Percentiles rank a stretch among this genome's conserved stretches.
phyloP scores from a whole-genome alignment of 2,888 invertebrate genomes.

The Onthophagus sagittarius region DNA sequence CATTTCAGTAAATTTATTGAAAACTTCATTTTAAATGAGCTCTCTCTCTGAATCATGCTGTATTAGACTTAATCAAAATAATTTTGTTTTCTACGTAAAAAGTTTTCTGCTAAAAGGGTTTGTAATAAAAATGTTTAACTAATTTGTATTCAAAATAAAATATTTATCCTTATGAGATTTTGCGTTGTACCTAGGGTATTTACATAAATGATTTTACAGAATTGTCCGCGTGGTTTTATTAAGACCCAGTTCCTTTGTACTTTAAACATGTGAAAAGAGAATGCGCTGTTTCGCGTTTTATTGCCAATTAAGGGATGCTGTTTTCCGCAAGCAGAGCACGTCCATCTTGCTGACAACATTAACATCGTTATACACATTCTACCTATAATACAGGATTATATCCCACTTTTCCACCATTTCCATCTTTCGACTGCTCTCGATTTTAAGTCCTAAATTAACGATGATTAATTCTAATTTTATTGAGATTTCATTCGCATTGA shows the following conservation, averaged over 20 bases:
- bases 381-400: background rate
- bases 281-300: background rate
- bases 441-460: background rate
- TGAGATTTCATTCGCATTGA: too few relatives aligned
- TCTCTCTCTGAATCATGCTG: background rate
- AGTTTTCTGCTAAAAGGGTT: too few relatives aligned
- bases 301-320: background rate
- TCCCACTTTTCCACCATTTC: background rate
- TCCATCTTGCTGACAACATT: background rate
- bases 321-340: background rate
- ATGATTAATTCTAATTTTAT: too few relatives aligned
- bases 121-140: too few relatives aligned
- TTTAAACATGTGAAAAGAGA: background rate
- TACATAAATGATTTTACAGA: background rate
- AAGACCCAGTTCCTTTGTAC: background rate
- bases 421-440: background rate
- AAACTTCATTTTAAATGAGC: background rate
- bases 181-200: background rate
- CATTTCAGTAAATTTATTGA: background rate
- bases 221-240: background rate
- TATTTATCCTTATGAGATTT: too few relatives aligned
- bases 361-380: background rate
- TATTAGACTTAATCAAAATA: background rate
- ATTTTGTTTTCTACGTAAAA: too few relatives aligned
- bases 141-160: too few relatives aligned